These are phyloP conservation scores for Melinaea marsaeus DNA, from an alignment of 2,888 invertebrate genomes.

Conservation along the genomic window DNA sequence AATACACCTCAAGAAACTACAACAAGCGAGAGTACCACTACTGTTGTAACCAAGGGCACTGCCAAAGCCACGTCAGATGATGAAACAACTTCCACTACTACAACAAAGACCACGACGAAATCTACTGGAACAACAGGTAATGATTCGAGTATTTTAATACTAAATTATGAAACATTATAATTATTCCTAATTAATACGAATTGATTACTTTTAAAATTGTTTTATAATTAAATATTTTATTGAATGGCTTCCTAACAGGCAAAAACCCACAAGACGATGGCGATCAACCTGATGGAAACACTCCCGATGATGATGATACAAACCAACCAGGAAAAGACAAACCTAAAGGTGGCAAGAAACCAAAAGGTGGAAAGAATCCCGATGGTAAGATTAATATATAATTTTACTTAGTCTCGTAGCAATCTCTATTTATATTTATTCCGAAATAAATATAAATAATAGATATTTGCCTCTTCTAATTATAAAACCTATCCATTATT, in stretches of 20 bases:
- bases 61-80: background rate
- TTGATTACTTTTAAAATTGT: too few relatives aligned
- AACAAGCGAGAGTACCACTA: background rate
- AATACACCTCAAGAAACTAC: background rate
- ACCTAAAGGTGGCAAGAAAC: slow-evolving; percentile 4
- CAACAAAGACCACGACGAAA: background rate
- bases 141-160: background rate
- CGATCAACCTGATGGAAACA: background rate
- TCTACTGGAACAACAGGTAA: background rate
- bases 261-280: background rate
- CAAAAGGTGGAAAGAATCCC: background rate
- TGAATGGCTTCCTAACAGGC: too few relatives aligned
- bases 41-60: background rate
- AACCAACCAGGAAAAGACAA: background rate
- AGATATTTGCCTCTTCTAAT: background rate
- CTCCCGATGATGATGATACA: background rate
- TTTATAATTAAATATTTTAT: too few relatives aligned
- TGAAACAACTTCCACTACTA: background rate
- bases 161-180: background rate
- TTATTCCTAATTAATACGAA: too few relatives aligned
- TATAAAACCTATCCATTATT: background rate
- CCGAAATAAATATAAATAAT: background rate
- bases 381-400: background rate
- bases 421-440: background rate
- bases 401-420: background rate